Conservation (phyloP, 2,888 invertebrate genomes). For the Plebejus argus region DNA sequence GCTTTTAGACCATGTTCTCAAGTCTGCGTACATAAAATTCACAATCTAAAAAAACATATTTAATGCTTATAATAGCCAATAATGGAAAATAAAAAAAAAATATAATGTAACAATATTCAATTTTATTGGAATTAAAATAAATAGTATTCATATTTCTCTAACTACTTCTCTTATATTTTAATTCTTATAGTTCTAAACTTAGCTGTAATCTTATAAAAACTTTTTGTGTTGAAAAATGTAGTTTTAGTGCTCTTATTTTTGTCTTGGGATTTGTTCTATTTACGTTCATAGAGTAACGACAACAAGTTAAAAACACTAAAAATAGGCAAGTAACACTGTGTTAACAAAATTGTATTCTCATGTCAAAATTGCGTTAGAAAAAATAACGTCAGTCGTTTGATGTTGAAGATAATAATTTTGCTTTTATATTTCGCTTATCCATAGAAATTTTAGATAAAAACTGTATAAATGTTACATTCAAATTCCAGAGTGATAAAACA, state of each 20-base stretch:
- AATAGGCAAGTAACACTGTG: no score
- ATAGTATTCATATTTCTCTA: neutral
- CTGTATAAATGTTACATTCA: neutral
- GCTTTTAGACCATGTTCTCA: no score
- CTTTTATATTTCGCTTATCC: neutral
- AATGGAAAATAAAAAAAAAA: neutral
- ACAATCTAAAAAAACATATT: no score
- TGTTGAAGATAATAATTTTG: no score
- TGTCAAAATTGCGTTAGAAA: no score
- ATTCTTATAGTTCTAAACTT: neutral
- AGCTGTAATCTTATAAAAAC: neutral
- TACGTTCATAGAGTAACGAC: neutral
- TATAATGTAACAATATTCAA: neutral
- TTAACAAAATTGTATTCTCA: no score
- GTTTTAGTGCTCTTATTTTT: neutral
- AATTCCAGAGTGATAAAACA: neutral
- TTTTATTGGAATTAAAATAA: conserved; percentile 2
- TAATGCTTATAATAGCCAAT: no score
- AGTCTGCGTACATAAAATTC: no score
- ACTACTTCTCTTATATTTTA: neutral
- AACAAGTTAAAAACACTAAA: neutral
- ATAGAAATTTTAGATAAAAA: neutral
- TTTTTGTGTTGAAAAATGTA: neutral
- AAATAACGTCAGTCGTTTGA: no score
- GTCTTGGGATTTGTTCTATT: neutral